A percentile compares a stretch with the other conserved stretches of the same genome.
Conservation (phyloP, 2,888 invertebrate genomes). For the Sphaerophoria rueppellii region DNA sequence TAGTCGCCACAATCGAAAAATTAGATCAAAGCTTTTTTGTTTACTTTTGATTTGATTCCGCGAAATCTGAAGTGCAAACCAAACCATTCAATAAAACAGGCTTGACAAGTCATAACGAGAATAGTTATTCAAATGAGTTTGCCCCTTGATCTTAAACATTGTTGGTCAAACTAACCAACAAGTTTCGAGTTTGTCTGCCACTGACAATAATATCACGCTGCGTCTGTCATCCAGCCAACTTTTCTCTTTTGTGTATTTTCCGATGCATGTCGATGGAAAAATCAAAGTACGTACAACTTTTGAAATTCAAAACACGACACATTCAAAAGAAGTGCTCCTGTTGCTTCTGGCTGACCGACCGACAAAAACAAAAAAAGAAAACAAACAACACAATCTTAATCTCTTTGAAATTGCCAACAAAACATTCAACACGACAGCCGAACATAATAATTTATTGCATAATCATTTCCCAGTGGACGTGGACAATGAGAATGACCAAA, state of each 20-base stretch:
- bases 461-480: conserved; percentile 68
- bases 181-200: conserved; percentile 3
- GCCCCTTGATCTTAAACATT: conserved; percentile 19
- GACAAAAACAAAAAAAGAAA: neutral
- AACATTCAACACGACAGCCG: conserved; percentile 63
- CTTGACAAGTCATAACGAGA: conserved; percentile 54
- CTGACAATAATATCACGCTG: conserved; percentile 55
- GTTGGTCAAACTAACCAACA: neutral
- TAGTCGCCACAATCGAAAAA: conserved; percentile 7
- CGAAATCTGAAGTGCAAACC: neutral
- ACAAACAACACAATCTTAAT: conserved; percentile 50
- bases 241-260: conserved; percentile 1
- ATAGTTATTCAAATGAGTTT: conserved; percentile 50
- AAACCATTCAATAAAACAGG: conserved; percentile 48
- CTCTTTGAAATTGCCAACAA: conserved; percentile 58
- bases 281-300: neutral
- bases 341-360: neutral
- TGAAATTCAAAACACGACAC: conserved; percentile 49
- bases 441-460: conserved; percentile 68
- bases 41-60: neutral
- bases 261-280: conserved; percentile 13
- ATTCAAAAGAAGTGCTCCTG: conserved; percentile 25
- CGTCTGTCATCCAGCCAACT: conserved; percentile 36
- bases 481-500: conserved; percentile 47
- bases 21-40: conserved; percentile 19